Evolutionary conservation across 2,888 invertebrate species (phyloP), one percentile per base, ranked within the genome.

Genomic region (Meliscaeva auricollis): DNA sequence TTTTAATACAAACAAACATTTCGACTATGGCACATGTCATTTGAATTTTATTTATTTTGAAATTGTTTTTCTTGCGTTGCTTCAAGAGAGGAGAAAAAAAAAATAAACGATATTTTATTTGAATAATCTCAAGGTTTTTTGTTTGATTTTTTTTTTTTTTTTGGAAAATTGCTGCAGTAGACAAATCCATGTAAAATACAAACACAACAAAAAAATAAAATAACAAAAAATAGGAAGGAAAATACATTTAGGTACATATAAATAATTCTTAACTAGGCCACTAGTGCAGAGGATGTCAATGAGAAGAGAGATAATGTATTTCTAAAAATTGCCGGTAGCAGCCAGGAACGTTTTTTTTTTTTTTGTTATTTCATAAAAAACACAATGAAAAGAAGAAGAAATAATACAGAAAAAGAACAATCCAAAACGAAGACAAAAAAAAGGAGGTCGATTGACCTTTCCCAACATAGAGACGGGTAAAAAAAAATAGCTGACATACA

Each of bases 401-500:
- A 22, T n/a, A 64, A 35, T 11, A 54, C 9, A 44, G 17, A 73
- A 64, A 56, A 69, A 64, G 70, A 44, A 72, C 66, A 78, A 38
- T 26, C 30, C 32, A 75, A n/a, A 50, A 64, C 3, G n/a, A 56
- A 69, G 50, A 26, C n/a, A 46, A 38, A 35, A 48, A 56, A n/a
- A 82, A 72, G n/a, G 17, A 75, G 64, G 78, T 79, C 84, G 70
- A 79, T 75, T 75, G 84, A 84, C 84, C 84, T 79, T 84, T 84
- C 79, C 70, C 75, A 84, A 84, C 84, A 75, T 58, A 54, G n/a
- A 58, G 13, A 58, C 20, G 48, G 30, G 70, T 38, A 66, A 48
- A 41, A 15, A 9, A 56, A 20, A 79, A 58, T 46, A 68, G 44
- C 52, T 70, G 30, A 17, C 70, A 70, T 70, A 56, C 35, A 50